These are phyloP conservation scores for Neodontobutis hainanensis DNA, from an alignment of 2,113 vertebrate species.

Conservation along the genomic window DNA sequence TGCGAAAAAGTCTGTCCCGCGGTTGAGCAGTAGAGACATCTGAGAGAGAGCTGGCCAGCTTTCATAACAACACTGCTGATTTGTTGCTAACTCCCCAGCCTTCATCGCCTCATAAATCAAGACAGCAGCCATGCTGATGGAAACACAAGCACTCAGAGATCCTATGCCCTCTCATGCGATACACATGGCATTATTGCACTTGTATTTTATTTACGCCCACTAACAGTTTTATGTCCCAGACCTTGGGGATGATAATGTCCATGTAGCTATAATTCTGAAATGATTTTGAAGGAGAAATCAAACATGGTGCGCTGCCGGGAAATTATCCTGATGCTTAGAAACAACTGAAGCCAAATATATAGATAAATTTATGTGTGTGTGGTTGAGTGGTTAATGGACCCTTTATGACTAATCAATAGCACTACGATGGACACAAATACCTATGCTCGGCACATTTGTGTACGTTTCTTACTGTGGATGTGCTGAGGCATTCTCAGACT, in stretches of 20 bases:
- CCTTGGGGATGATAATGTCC: conserved; percentile 63
- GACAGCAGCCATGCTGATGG: conserved; percentile 65
- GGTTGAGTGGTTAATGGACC: conserved; percentile 30
- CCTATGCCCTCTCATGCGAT: conserved; percentile 57
- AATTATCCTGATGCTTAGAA: conserved; percentile 35
- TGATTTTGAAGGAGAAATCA: conserved; percentile 57
- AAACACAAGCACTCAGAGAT: conserved; percentile 65
- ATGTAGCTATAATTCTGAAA: conserved; percentile 59
- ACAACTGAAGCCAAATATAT: conserved; percentile 24
- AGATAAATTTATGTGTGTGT: conserved; percentile 31
- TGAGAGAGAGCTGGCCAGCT: conserved; percentile 39
- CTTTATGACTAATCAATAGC: conserved; percentile 49
- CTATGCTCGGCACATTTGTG: not conserved
- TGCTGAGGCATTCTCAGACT: too few relatives aligned
- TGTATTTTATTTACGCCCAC: conserved; percentile 65
- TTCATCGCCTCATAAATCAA: conserved; percentile 74
- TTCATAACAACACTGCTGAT: conserved; percentile 67
- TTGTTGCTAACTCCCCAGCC: conserved; percentile 63
- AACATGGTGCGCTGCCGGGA: conserved; percentile 18
- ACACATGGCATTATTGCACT: conserved; percentile 64
- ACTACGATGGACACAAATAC: conserved; percentile 37
- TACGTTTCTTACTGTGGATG: not conserved
- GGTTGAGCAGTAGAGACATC: conserved; percentile 46
- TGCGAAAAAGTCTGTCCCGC: conserved; percentile 45
- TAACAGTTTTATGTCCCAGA: conserved; percentile 63